Evolutionary conservation across 2,113 vertebrate species (phyloP).

Genomic region (Columba livia): DNA sequence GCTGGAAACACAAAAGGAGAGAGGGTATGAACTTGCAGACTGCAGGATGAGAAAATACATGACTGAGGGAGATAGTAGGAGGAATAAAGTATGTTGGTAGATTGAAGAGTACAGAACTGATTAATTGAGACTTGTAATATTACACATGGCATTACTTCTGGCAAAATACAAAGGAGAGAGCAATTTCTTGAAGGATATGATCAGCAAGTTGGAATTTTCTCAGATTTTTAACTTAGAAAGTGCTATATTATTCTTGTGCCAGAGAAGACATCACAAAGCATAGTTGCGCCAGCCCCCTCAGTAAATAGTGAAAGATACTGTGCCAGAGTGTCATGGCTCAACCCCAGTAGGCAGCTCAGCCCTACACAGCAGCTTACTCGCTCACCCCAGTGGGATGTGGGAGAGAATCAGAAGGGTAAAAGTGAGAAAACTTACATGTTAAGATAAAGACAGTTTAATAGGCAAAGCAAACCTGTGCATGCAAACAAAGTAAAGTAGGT

Average conservation of each 20-base stretch:
- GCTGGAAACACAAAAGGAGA: not conserved
- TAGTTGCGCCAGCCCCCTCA: not conserved
- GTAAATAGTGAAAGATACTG: not conserved
- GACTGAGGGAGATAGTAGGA: not conserved
- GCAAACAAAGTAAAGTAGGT: not conserved
- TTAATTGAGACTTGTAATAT: not conserved
- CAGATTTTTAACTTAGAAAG: not conserved
- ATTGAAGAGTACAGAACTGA: not conserved
- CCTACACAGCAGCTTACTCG: not conserved
- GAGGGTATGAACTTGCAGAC: not conserved
- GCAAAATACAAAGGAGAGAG: not conserved
- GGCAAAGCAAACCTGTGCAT: not conserved
- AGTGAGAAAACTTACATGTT: fast-evolving
- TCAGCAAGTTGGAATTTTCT: not conserved
- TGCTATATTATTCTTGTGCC: not conserved
- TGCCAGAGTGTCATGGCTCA: not conserved
- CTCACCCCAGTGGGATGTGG: not conserved
- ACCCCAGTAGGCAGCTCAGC: not conserved
- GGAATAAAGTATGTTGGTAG: not conserved
- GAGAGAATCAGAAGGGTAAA: not conserved
- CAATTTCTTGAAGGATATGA: not conserved
- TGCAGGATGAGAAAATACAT: not conserved
- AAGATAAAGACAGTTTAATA: not conserved
- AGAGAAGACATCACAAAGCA: not conserved
- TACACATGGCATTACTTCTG: not conserved